These are phyloP conservation scores for Zygogramma bicolorata DNA, from an alignment of 2,888 invertebrate genomes.

Conservation along the genomic window DNA sequence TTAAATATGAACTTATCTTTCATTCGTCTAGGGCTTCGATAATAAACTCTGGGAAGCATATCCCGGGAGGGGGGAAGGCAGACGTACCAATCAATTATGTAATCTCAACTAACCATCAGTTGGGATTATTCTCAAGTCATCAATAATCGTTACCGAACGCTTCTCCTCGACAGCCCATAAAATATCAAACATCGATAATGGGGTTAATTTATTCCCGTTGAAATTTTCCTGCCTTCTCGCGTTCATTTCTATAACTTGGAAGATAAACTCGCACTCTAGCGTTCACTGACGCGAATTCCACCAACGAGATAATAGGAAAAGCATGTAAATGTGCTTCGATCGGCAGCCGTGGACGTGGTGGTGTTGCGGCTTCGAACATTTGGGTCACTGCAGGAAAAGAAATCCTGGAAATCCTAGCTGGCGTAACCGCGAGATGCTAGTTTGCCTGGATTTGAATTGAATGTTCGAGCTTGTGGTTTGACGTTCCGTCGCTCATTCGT, in stretches of 20 bases:
- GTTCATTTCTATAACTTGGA: slow-evolving; percentile 26
- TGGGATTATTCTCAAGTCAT: background rate
- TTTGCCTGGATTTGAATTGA: background rate
- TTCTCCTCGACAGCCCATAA: background rate
- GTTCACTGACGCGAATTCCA: slow-evolving; percentile 38
- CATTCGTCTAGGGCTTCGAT: too few relatives aligned
- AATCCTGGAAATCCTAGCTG: background rate
- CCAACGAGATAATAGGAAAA: slow-evolving; percentile 41
- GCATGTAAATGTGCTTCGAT: slow-evolving; percentile 44
- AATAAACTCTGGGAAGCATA: too few relatives aligned
- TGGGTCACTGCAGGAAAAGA: slow-evolving; percentile 23
- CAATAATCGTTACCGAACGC: background rate
- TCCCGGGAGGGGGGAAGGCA: too few relatives aligned
- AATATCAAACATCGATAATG: slow-evolving; percentile 7
- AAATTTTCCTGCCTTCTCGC: background rate
- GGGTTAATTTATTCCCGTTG: background rate
- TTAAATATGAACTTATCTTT: too few relatives aligned
- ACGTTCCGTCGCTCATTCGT: too few relatives aligned
- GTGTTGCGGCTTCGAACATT: slow-evolving; percentile 22
- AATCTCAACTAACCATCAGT: too few relatives aligned
- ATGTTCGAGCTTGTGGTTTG: background rate
- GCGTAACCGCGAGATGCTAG: background rate
- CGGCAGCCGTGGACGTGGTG: slow-evolving; percentile 23
- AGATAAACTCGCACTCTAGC: slow-evolving; percentile 35
- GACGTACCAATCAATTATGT: too few relatives aligned